A percentile compares a stretch with the other conserved stretches of the same genome.
Conservation (phyloP, 2,888 invertebrate species). For the Drosophila formosana region DNA sequence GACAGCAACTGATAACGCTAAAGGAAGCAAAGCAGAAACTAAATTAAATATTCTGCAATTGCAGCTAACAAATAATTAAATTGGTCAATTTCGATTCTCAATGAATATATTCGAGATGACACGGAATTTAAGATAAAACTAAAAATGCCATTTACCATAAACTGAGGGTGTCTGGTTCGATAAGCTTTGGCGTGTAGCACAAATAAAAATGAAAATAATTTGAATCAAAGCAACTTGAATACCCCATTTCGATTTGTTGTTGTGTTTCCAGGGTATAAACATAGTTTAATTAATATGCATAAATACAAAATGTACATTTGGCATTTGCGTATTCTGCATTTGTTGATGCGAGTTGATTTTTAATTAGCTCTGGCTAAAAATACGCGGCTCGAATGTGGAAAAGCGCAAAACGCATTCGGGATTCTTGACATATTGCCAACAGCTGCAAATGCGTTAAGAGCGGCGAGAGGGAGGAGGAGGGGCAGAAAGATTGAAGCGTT, state of each 20-base stretch:
- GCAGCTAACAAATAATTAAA: too few relatives aligned
- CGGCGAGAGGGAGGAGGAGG: constrained; percentile 8
- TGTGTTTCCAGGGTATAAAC: constrained; percentile 1
- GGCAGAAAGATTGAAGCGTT: constrained; percentile 55
- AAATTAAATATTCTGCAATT: too few relatives aligned
- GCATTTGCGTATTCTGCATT: constrained; percentile 34
- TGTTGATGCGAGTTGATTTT: constrained; percentile 62
- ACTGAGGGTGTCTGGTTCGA: too few relatives aligned
- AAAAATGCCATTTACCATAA: too few relatives aligned
- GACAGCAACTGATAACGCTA: too few relatives aligned
- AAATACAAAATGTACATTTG: constrained; percentile 57
- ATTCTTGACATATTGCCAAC: constrained; percentile 82
- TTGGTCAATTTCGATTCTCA: too few relatives aligned
- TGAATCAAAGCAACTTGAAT: too few relatives aligned
- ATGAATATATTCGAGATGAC: too few relatives aligned
- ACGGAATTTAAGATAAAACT: too few relatives aligned
- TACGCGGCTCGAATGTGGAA: constrained; percentile 43
- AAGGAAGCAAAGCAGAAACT: too few relatives aligned
- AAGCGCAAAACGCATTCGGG: constrained; percentile 40
- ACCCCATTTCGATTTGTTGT: not conserved
- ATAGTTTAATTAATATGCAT: constrained; percentile 65
- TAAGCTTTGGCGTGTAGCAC: too few relatives aligned
- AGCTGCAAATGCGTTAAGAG: constrained; percentile 59
- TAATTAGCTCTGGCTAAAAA: constrained; percentile 72
- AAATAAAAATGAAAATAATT: too few relatives aligned